Evolutionary conservation across 1,140 invertebrate species (phyloP).

Genomic region (Lutraria rhynchaena): DNA sequence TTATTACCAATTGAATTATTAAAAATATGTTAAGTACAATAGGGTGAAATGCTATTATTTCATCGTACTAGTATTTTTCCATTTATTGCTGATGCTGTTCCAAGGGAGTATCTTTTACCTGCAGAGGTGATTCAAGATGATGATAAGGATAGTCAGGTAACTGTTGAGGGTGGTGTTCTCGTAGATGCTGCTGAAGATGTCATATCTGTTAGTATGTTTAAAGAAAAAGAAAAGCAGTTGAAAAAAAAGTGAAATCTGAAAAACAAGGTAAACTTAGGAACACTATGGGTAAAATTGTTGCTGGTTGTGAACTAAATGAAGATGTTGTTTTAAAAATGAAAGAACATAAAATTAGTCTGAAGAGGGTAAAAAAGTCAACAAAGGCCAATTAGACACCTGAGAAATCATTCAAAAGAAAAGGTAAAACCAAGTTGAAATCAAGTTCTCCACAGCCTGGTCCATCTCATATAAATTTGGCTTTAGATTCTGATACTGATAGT

Average conservation of each 20-base stretch:
- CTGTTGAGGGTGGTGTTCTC: not conserved
- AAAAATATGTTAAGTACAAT: not conserved
- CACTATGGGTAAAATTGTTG: too few species aligned
- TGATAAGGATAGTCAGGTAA: not conserved
- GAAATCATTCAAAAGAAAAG: not conserved
- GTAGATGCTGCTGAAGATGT: not conserved
- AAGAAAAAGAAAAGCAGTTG: not conserved
- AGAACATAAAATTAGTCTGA: not conserved
- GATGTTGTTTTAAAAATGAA: too few species aligned
- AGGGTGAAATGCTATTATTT: not conserved
- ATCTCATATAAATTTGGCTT: too few species aligned
- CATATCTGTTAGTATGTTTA: not conserved
- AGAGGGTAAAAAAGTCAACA: not conserved
- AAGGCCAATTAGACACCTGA: not conserved
- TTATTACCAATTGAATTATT: too few species aligned
- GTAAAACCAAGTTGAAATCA: not conserved
- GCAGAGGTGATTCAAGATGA: not conserved
- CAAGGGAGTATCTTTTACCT: not conserved
- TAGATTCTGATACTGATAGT: not conserved
- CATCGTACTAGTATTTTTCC: too few species aligned
- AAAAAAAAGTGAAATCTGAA: not conserved
- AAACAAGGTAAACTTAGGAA: not conserved
- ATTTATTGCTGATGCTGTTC: not conserved
- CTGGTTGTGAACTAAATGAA: too few species aligned
- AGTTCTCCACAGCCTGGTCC: conserved; percentile 8